These are phyloP conservation scores for Smittia aterrima DNA, from an alignment of 2,888 invertebrate species.

Conservation along the genomic window DNA sequence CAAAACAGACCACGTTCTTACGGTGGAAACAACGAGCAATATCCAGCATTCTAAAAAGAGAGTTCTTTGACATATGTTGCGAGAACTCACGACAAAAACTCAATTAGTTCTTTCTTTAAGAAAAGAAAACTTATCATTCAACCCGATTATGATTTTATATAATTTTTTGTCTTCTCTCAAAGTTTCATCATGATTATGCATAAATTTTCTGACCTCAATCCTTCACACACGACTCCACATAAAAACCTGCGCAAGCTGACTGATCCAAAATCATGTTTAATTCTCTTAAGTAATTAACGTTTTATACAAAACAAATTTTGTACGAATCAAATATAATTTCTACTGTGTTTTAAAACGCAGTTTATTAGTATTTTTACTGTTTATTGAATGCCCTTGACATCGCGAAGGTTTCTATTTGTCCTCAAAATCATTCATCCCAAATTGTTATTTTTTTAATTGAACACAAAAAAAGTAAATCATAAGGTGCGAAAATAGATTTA, in stretches of 20 bases:
- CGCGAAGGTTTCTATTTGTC: too few relatives aligned
- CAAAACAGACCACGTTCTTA: slow-evolving; percentile 38
- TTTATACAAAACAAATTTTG: too few relatives aligned
- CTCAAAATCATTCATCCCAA: neutral
- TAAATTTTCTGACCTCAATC: too few relatives aligned
- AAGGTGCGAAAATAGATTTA: slow-evolving; percentile 39
- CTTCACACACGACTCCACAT: too few relatives aligned
- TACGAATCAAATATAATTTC: too few relatives aligned
- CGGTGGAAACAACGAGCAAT: slow-evolving; percentile 33
- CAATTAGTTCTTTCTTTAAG: neutral
- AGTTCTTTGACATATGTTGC: neutral
- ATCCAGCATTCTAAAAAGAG: slow-evolving; percentile 32
- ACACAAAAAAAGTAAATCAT: slow-evolving; percentile 31
- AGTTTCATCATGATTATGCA: neutral
- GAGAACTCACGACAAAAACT: neutral
- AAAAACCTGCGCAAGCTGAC: too few relatives aligned
- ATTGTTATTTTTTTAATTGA: neutral
- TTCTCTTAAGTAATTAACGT: too few relatives aligned
- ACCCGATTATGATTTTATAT: neutral
- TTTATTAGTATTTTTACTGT: too few relatives aligned
- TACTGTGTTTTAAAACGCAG: too few relatives aligned
- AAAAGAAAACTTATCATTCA: neutral
- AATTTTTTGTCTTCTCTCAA: neutral
- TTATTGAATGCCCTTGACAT: too few relatives aligned
- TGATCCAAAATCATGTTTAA: too few relatives aligned